These are phyloP conservation scores for Corynorhinus townsendii DNA, from an alignment of 2,113 vertebrate genomes.

Conservation along the genomic window DNA sequence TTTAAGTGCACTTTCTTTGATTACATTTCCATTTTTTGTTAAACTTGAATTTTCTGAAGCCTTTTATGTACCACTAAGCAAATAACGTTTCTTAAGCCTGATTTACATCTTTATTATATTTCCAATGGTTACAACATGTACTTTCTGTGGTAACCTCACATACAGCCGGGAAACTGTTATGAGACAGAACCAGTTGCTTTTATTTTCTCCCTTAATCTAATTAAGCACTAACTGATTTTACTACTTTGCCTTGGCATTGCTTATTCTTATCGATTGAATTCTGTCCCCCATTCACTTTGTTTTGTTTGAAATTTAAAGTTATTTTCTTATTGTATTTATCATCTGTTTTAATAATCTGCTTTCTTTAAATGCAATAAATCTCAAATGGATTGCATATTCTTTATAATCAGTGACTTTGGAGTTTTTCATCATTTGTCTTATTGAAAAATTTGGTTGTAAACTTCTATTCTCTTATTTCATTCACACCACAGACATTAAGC, in stretches of 20 bases:
- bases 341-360: conserved; percentile 49
- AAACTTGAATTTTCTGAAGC: conserved; percentile 82
- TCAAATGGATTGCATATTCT: conserved; percentile 23
- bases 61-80: conserved; percentile 83
- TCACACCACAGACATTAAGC: neutral
- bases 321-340: conserved; percentile 71
- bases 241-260: conserved; percentile 20
- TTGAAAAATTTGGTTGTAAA: conserved; percentile 35
- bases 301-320: conserved; percentile 62
- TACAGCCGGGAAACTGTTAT: neutral
- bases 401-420: conserved; percentile 31
- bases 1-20: conserved; percentile 87
- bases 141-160: conserved; percentile 62
- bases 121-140: conserved; percentile 75
- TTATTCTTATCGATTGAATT: conserved; percentile 52
- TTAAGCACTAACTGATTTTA: conserved; percentile 48
- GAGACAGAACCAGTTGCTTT: conserved; percentile 13
- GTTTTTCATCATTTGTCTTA: conserved; percentile 28
- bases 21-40: conserved; percentile 81
- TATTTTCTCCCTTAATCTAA: neutral
- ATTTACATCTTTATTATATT: conserved; percentile 69
- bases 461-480: conserved; percentile 16
- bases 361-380: conserved; percentile 66
- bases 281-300: conserved; percentile 33
- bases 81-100: conserved; percentile 74